Evolutionary conservation across 2,113 vertebrate genomes (phyloP).

Genomic region (Notothenia rossii): DNA sequence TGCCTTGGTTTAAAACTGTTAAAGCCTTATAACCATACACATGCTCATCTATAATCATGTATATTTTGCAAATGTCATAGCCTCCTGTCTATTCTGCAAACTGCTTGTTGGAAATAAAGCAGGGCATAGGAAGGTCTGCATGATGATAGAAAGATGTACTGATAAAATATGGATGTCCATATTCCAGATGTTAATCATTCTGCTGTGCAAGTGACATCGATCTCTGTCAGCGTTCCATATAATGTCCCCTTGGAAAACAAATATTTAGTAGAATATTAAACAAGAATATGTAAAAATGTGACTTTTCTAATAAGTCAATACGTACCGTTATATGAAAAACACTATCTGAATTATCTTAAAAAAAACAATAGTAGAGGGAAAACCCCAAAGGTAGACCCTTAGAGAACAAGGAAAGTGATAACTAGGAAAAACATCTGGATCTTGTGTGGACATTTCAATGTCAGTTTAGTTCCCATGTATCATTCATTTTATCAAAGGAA

Average conservation of each 20-base stretch:
- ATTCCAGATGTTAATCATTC: too few species aligned
- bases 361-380: neutral
- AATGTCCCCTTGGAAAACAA: too few species aligned
- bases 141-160: neutral
- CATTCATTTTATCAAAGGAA: neutral
- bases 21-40: too few species aligned
- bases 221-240: too few species aligned
- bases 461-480: conserved; percentile 6
- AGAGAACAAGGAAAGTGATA: neutral
- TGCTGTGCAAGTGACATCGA: too few species aligned
- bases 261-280: neutral
- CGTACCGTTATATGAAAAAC: neutral
- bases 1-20: too few species aligned
- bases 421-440: neutral
- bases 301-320: too few species aligned
- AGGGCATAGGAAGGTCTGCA: too few species aligned
- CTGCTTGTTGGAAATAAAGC: neutral
- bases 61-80: neutral
- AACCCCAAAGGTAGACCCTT: neutral
- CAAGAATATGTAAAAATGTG: neutral
- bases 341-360: neutral
- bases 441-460: neutral
- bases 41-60: neutral
- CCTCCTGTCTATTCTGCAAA: neutral
- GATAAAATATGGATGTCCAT: neutral